Conservation (phyloP, 2,113 vertebrate species). For the Gymnorhina tibicen region DNA sequence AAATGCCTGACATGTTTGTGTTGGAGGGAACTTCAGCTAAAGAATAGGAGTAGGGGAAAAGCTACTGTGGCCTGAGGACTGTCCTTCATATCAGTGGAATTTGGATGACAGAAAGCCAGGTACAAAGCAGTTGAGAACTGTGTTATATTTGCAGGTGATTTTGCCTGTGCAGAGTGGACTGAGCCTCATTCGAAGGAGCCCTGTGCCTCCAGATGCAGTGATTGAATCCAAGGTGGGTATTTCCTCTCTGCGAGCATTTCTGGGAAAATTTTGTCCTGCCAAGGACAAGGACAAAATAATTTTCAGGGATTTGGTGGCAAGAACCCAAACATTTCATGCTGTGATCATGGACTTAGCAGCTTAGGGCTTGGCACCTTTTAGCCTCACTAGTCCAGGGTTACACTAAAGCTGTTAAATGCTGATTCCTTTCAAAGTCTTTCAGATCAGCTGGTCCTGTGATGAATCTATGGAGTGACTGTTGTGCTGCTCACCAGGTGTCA, state of each 20-base stretch:
- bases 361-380: background rate
- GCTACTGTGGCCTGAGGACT: background rate
- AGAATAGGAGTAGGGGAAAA: background rate
- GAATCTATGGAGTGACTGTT: rapidly evolving
- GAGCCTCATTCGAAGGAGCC: slow-evolving; percentile 67
- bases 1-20: background rate
- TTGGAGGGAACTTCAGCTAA: background rate
- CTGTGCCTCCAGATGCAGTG: background rate
- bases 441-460: background rate
- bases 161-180: slow-evolving; percentile 77
- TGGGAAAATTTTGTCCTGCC: background rate
- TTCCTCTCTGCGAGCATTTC: background rate
- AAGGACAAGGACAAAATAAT: background rate
- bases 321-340: background rate
- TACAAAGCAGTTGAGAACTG: background rate
- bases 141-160: slow-evolving; percentile 67
- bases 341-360: background rate
- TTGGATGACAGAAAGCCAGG: background rate
- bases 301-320: background rate
- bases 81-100: background rate
- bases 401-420: background rate
- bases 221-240: background rate
- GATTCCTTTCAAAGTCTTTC: background rate
- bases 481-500: rapidly evolving
- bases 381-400: background rate